Conservation (phyloP, 2,888 invertebrate genomes). For the Parascotia fuliginaria region DNA sequence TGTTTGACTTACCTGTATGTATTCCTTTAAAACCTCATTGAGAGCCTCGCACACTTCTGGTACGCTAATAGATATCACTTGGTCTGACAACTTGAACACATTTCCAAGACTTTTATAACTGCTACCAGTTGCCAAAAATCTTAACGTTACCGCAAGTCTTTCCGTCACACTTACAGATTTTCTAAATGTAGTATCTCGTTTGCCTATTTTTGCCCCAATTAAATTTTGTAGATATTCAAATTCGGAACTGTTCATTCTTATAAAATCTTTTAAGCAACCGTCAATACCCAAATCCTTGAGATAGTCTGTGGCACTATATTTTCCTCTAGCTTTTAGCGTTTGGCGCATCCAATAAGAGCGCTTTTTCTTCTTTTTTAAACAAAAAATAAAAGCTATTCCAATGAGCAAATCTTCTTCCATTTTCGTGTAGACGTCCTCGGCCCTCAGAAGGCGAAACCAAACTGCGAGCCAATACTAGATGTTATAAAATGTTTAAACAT, state of each 20-base stretch:
- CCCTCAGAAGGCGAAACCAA: slow-evolving; percentile 32
- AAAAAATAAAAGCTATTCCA: slow-evolving; percentile 35
- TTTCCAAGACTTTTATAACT: slow-evolving; percentile 41
- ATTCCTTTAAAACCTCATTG: slow-evolving; percentile 35
- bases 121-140: slow-evolving; percentile 43
- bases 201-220: slow-evolving; percentile 29
- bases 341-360: slow-evolving; percentile 39
- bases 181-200: slow-evolving; percentile 28
- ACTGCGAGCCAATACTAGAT: slow-evolving; percentile 31
- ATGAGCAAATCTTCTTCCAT: slow-evolving; percentile 9
- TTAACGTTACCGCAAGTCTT: slow-evolving; percentile 37
- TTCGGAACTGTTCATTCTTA: slow-evolving; percentile 33
- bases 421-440: slow-evolving; percentile 31
- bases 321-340: slow-evolving; percentile 30
- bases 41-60: slow-evolving; percentile 42
- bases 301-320: slow-evolving; percentile 35
- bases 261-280: slow-evolving; percentile 21
- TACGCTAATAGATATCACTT: slow-evolving; percentile 38
- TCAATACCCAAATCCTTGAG: slow-evolving; percentile 29
- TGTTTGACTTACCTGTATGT: slow-evolving; percentile 39
- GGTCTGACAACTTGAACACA: slow-evolving; percentile 40
- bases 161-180: slow-evolving; percentile 32
- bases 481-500: slow-evolving; percentile 28
- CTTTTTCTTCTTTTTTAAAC: slow-evolving; percentile 30
- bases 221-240: slow-evolving; percentile 39